phyloP scores from a whole-genome alignment of 2,113 vertebrate species.

The Prochilodus magdalenae region DNA sequence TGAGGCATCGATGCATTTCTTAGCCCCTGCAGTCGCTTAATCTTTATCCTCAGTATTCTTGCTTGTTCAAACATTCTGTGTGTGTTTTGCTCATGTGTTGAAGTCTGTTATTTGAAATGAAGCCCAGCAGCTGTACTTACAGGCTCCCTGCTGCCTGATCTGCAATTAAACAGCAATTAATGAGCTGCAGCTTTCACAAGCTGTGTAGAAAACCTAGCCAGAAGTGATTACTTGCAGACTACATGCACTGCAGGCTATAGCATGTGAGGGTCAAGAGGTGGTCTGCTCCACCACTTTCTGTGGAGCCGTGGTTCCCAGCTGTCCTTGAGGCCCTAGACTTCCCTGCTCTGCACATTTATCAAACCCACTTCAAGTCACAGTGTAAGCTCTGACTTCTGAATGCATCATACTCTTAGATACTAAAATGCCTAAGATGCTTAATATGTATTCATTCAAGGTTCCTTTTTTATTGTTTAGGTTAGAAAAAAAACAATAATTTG shows the following conservation, averaged over 20 bases:
- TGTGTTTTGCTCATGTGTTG: neutral
- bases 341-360: neutral
- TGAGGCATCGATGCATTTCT: neutral
- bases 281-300: constrained; percentile 2
- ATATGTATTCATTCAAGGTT: no score
- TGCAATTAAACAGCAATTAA: constrained; percentile 48
- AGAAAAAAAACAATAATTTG: no score
- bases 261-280: constrained; percentile 25
- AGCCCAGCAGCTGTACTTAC: constrained; percentile 20
- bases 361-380: neutral
- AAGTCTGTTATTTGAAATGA: constrained; percentile 31
- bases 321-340: neutral
- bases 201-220: constrained; percentile 21
- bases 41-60: neutral
- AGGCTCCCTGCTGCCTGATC: constrained; percentile 43
- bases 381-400: no score
- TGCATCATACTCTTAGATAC: no score
- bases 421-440: no score
- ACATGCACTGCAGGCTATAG: neutral
- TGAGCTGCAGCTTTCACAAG: constrained; percentile 39
- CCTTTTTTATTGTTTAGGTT: neutral
- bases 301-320: neutral
- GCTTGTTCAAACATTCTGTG: neutral
- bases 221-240: constrained; percentile 4
- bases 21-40: neutral